Base-by-base conservation (phyloP, 2,797 vertebrate genomes). In the Poliocrania exsul region DNA sequence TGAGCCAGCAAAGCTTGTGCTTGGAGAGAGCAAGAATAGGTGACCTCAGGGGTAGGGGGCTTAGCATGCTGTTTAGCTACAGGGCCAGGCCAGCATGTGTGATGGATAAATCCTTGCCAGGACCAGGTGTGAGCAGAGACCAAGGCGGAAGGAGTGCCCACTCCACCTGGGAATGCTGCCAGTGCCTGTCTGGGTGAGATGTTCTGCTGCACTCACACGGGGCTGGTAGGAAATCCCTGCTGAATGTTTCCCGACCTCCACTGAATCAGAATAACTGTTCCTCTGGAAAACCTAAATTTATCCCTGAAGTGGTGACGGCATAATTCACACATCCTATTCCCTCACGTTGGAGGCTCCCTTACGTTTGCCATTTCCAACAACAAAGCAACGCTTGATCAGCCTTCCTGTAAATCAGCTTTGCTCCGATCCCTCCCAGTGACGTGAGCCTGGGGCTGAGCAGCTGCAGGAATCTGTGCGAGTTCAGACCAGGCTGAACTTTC, bases 21-120 rank as follows among this genome's bases (percentile, higher is more conserved):
- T n/a, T 29, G 58, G 62, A 61, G 61, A 69, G 25, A 61, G 35
- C 0, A 0, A 51, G 35, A 37, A 11, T 9, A 21, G 54, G 24
- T 14, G 42, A 31, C 6, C 14, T 44, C 29, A 9, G 67, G 1
- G 0, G 0, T 11, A 17, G 1, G 31, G 31, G 29, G 0, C 9
- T 46, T 26, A 64, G 29, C 50, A 61, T 84, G 37, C 11, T 38
- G 25, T 47, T 35, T 35, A 3, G 1, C 16, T 21, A 19, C 37
- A 73, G 84, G 56, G 40, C 20, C 29, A 58, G 25, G 20, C 1
- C 57, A 0, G 11, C 47, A 8, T 6, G 9, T 9, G 42, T 1
- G 0, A 13, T 3, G 31, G 16, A n/a, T 2, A 25, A 51, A 66
- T 25, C 60, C 7, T 31, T 37, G 58, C 40, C 20, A n/a, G 35